Conservation (phyloP, 92 coral and sea anemone species). For the Blastomussa wellsi region DNA sequence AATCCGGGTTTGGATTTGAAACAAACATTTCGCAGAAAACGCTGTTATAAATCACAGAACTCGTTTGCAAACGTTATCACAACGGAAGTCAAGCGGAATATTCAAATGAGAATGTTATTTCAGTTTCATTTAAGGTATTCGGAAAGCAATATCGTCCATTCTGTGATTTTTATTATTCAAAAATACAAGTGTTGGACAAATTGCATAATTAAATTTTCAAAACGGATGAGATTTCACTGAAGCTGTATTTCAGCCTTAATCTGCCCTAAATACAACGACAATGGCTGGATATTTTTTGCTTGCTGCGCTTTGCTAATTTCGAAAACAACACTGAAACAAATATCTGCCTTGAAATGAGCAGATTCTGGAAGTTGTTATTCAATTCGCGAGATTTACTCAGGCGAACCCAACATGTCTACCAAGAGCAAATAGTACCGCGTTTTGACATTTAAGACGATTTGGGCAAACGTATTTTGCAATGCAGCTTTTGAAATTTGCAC, state of each 20-base stretch:
- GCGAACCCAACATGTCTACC: neutral
- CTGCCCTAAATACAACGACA: neutral
- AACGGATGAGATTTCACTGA: neutral
- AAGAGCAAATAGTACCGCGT: neutral
- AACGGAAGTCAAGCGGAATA: neutral
- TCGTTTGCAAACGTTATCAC: neutral
- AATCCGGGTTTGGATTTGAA: neutral
- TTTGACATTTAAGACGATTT: neutral
- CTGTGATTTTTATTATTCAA: neutral
- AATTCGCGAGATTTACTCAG: conserved; percentile 3
- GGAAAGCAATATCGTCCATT: neutral
- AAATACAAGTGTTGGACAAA: neutral
- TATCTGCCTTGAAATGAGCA: neutral
- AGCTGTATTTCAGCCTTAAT: neutral
- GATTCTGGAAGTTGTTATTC: neutral
- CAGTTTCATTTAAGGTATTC: neutral
- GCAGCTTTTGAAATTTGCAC: neutral
- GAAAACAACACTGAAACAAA: neutral
- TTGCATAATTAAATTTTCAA: neutral
- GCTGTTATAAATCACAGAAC: neutral
- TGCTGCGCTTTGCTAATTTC: neutral
- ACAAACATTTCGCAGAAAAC: neutral
- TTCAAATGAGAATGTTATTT: neutral
- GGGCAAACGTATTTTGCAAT: too few relatives aligned
- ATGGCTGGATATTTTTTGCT: neutral